Conservation (phyloP, 2,113 vertebrate species). For the Vombatus ursinus region DNA sequence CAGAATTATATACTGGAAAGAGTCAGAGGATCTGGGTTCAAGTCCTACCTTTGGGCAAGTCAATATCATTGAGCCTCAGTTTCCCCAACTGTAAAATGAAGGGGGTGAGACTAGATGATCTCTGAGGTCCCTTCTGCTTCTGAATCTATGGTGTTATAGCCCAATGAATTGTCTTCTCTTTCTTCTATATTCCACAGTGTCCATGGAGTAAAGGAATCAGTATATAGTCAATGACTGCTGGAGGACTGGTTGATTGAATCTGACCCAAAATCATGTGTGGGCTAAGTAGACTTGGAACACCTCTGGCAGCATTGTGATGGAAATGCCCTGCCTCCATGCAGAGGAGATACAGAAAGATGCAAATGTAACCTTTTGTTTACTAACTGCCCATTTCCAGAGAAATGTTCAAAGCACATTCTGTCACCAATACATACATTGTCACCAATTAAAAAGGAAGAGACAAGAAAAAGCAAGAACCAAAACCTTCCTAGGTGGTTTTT, state of each 20-base stretch:
- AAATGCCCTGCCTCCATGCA: neutral
- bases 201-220: neutral
- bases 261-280: neutral
- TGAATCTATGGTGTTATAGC: too few species aligned
- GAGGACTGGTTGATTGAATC: neutral
- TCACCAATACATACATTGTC: neutral
- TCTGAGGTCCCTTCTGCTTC: neutral
- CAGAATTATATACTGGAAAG: neutral
- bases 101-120: neutral
- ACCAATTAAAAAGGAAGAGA: neutral
- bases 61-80: neutral
- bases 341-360: neutral
- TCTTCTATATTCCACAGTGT: neutral
- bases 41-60: neutral
- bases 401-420: neutral
- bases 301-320: neutral
- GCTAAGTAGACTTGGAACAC: neutral
- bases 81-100: neutral
- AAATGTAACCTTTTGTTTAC: neutral
- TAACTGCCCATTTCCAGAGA: neutral
- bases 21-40: neutral
- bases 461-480: neutral
- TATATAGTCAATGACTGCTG: neutral
- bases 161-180: neutral
- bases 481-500: neutral